Evolutionary conservation across 2,888 invertebrate species (phyloP), one percentile per base, ranked within the genome.

Genomic region (Stenolophus ochropezus): DNA sequence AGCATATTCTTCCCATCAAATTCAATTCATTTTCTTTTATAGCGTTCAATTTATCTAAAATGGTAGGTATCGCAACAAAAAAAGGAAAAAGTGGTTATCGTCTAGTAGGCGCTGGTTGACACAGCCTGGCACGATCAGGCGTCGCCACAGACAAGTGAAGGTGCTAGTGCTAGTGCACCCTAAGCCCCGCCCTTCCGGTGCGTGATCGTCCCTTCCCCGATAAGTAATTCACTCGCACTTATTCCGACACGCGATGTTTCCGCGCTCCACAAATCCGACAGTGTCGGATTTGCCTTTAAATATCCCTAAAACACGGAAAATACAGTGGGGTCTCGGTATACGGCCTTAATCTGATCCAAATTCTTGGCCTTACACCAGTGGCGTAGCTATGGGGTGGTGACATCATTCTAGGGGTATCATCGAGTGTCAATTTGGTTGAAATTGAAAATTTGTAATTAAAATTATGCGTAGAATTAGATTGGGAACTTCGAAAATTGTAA

Each of bases 121-220:
- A 74, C 74, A 0, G 53, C 16, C 25, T 74, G 74, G 74, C 27
- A 74, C 49, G 73, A 23, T 47, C 51, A 49, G 53, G 74, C 74
- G 74, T 53, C 74, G 74, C 6, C 14, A 16, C 11, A 74, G 74
- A 74, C 74, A 74, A 74, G 47, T 73, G 73, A 73, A 73, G 73
- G 73, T 73, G 73, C 49, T 73, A 47, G 73, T 73, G 73, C 49
- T 73, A 73, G 49, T 47, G 47, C 47, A 69, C 74, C 53, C 74
- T 74, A 51, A 74, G 51, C 73, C 47, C 42, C 73, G 49, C 73
- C 49, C 49, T 18, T 53, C 74, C 25, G 14, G 25, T 74, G 51
- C 53, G 51, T 74, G 74, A 74, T 53, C 74, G 47, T 21, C 49
- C 73, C 42, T 20, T 18, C 11, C 20, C 71, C 47, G 16, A 71